Percentiles rank a stretch among this genome's conserved stretches.
Evolutionary conservation across 2,113 vertebrate genomes (phyloP).

Genomic region (Entelurus aequoreus): DNA sequence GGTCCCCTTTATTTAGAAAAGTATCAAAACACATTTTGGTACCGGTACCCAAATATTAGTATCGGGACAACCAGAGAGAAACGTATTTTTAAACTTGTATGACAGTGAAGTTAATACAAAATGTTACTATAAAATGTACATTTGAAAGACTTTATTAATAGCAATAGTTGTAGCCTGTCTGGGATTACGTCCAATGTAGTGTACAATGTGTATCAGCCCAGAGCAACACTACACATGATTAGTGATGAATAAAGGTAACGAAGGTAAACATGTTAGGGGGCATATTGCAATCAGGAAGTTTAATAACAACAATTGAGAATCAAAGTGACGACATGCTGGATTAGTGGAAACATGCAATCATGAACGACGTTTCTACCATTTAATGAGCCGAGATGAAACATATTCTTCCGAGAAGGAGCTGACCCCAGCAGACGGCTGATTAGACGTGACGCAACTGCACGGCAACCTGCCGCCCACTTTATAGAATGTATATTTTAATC

Average conservation of each 20-base stretch:
- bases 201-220: no score
- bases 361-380: constrained; percentile 30
- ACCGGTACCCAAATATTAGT: no score
- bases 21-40: no score
- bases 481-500: not conserved
- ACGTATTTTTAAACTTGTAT: no score
- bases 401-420: constrained; percentile 18
- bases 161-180: no score
- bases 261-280: constrained; percentile 23
- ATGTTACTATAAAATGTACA: no score
- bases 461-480: constrained; percentile 48
- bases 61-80: no score
- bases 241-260: constrained; percentile 40
- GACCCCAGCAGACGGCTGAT: constrained; percentile 26
- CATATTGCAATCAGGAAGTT: constrained; percentile 35
- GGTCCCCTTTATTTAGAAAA: no score
- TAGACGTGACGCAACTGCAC: constrained; percentile 54
- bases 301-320: constrained; percentile 33
- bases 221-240: constrained; percentile 27
- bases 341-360: constrained; percentile 20
- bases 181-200: no score
- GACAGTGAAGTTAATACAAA: no score
- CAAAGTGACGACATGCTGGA: constrained; percentile 3
- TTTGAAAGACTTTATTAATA: no score
- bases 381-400: constrained; percentile 32